Evolutionary conservation across 2,888 invertebrate species (phyloP).

Genomic region (Abscondita cerata): DNA sequence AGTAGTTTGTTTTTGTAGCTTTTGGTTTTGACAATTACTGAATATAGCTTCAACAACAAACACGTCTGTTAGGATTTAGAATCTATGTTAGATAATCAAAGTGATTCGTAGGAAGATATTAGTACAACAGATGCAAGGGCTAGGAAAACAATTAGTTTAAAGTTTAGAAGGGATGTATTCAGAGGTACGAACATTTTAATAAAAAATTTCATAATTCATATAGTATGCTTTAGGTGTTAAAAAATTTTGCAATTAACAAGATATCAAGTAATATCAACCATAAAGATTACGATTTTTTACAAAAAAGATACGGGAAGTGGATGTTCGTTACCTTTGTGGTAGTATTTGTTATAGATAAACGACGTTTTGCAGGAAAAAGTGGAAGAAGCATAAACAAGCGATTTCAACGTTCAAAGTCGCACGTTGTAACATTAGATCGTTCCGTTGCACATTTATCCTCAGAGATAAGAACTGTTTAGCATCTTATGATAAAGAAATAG

Average conservation of each 20-base stretch:
- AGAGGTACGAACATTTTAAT: constrained; percentile 64
- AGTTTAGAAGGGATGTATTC: constrained; percentile 88
- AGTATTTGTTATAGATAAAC: constrained; percentile 77
- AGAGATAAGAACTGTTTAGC: constrained; percentile 90
- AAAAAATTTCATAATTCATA: background rate
- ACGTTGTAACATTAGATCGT: constrained; percentile 88
- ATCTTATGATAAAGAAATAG: constrained; percentile 89
- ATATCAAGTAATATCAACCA: constrained; percentile 62
- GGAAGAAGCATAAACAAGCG: constrained; percentile 76
- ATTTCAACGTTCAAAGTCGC: constrained; percentile 87
- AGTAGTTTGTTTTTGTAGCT: constrained; percentile 60
- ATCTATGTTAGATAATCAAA: constrained; percentile 76
- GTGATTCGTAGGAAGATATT: constrained; percentile 74
- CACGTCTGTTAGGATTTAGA: constrained; percentile 78
- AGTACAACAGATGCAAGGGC: constrained; percentile 80
- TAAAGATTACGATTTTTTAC: constrained; percentile 64
- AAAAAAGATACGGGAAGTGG: constrained; percentile 77
- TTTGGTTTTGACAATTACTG: constrained; percentile 76
- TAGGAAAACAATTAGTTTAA: constrained; percentile 79
- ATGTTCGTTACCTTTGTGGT: constrained; percentile 83
- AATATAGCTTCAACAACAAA: constrained; percentile 82
- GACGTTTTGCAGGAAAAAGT: constrained; percentile 78
- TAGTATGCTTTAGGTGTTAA: constrained; percentile 62
- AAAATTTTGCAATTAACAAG: constrained; percentile 67
- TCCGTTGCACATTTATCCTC: constrained; percentile 91